Conservation (phyloP, 2,888 invertebrate genomes). For the Embidobia sp. region DNA sequence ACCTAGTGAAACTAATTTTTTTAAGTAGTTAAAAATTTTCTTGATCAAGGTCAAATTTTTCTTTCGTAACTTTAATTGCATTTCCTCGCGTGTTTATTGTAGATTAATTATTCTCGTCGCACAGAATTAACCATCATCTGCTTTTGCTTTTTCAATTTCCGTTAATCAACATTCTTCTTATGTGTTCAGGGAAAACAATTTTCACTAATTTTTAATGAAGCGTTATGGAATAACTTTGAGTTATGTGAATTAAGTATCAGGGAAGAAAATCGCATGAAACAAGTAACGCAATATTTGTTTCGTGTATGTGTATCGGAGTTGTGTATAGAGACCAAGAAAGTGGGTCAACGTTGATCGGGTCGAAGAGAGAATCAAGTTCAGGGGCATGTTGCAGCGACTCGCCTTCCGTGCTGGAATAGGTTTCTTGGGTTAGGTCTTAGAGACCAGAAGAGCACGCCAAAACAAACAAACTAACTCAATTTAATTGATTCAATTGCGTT, state of each 20-base stretch:
- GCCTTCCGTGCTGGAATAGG: slow-evolving; percentile 60
- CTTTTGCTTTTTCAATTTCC: slow-evolving; percentile 30
- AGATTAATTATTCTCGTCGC: slow-evolving; percentile 14
- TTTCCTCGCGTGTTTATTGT: slow-evolving; percentile 7
- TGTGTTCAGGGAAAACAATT: too few relatives aligned
- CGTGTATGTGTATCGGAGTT: slow-evolving; percentile 55
- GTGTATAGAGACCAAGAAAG: slow-evolving; percentile 72
- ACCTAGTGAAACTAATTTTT: too few relatives aligned
- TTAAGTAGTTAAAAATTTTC: too few relatives aligned
- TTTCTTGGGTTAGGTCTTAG: slow-evolving; percentile 59
- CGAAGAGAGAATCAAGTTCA: slow-evolving; percentile 79
- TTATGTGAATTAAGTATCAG: slow-evolving; percentile 20
- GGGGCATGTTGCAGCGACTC: slow-evolving; percentile 75
- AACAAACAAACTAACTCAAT: slow-evolving; percentile 44
- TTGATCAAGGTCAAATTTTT: too few relatives aligned
- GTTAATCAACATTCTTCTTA: too few relatives aligned
- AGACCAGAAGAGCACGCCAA: slow-evolving; percentile 34
- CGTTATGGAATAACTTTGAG: slow-evolving; percentile 47
- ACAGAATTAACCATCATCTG: slow-evolving; percentile 44
- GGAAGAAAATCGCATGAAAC: slow-evolving; percentile 58
- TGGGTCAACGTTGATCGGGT: slow-evolving; percentile 77
- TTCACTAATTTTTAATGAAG: slow-evolving; percentile 40
- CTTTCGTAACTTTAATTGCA: too few relatives aligned
- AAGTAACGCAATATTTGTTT: slow-evolving; percentile 65
- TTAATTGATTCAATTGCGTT: slow-evolving; percentile 36